These are phyloP conservation scores for Megalops cyprinoides DNA, from an alignment of 2,797 vertebrate species.

Conservation along the genomic window DNA sequence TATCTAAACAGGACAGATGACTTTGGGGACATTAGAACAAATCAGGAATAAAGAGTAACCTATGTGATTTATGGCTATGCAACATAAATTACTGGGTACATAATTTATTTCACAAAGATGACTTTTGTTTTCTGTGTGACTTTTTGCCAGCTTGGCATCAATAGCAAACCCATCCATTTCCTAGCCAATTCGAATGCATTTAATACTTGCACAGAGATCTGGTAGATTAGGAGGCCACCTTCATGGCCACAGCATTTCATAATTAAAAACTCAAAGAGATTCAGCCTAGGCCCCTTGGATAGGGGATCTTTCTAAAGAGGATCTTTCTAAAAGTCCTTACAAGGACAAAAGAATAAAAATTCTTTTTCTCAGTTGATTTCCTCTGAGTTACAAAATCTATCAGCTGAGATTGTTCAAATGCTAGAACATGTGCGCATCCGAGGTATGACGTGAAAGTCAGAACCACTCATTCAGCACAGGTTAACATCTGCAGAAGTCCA, in stretches of 20 bases:
- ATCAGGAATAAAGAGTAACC: not conserved
- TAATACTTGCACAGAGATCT: no score
- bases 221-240: not conserved
- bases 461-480: no score
- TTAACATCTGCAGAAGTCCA: not conserved
- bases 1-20: not conserved
- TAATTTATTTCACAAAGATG: no score
- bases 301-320: conserved; percentile 14
- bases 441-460: not conserved
- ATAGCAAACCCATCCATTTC: not conserved
- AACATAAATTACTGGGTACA: no score
- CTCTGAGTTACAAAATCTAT: conserved; percentile 11
- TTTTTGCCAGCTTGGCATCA: not conserved
- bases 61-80: not conserved
- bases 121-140: no score
- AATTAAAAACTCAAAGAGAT: not conserved
- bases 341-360: conserved; percentile 14
- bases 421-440: conserved; percentile 16
- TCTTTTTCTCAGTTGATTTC: conserved; percentile 13
- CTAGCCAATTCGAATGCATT: not conserved
- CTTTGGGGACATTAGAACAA: not conserved
- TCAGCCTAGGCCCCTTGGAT: no score
- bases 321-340: not conserved
- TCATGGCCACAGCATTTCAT: not conserved
- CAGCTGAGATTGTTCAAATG: conserved; percentile 9